Evolutionary conservation across 1,140 invertebrate genomes (phyloP), one percentile per base, ranked within the genome.

Genomic region (Notospermus geniculatus): DNA sequence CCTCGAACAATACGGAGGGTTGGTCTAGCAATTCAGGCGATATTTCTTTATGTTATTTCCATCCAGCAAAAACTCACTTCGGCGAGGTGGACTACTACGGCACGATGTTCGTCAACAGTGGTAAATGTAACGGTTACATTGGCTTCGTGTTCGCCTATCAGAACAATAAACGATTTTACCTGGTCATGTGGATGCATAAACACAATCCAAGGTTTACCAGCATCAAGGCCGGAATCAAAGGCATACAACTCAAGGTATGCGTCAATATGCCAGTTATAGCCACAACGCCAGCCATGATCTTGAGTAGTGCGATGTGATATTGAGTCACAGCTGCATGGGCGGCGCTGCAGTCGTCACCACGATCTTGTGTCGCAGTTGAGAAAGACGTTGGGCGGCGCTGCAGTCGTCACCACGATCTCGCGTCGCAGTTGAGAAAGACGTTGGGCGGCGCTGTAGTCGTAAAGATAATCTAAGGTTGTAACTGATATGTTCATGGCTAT

Each of bases 171-270:
- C 89, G 90, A 67, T 97, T 96, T 79, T 97, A 97, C 79, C 86
- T 91, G 13, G 92, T 96, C 0, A 92, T 94, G 88, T 97, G 94
- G 94, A 95, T 96, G 82, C 95, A 95, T 78, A 87, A 88, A 60
- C 85, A 86, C 0, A 93, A 50, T 7, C 46, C 45, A 1, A 67
- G 67, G 36, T 64, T 63, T 11, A 59, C n/a, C 13, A 45, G 22
- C 1, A 46, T 57, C n/a, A 54, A 60, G 28, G 64, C 60, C n/a
- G 71, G 69, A 29, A 67, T 67, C 39, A 71, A 69, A 0, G 93
- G 94, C 1, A 92, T 97, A 55, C 91, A 95, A 74, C 82, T 97
- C 1, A 96, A 95, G 79, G 78, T 95, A 43, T 2, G 5, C 36
- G n/a, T 25, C 9, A 25, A 17, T 1, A 45, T 45, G 32, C 39